Conservation (phyloP, 1,140 invertebrate genomes). For the Hesperophylax magnus region DNA sequence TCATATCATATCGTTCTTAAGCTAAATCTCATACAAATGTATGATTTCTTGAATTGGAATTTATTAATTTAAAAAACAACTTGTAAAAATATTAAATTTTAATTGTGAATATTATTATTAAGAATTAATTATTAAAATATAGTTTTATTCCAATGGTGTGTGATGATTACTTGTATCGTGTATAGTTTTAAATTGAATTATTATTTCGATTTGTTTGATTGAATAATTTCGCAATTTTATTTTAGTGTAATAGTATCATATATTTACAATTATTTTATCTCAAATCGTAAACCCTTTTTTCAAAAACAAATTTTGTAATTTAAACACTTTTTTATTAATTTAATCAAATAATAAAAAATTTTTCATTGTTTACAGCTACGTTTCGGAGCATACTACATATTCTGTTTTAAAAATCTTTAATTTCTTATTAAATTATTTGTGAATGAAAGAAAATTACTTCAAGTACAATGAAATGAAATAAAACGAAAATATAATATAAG, state of each 20-base stretch:
- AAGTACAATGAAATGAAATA: conserved; percentile 36
- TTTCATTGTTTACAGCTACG: not conserved
- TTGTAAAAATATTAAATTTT: not conserved
- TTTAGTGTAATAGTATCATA: not conserved
- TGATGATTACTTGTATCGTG: not conserved
- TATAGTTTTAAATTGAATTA: conserved; percentile 14
- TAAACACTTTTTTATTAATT: not conserved
- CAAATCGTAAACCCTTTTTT: not conserved
- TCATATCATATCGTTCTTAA: conserved; percentile 15
- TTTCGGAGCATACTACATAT: not conserved
- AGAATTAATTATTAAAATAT: conserved; percentile 10
- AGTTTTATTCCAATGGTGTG: conserved; percentile 21
- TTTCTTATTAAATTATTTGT: not conserved
- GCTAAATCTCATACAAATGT: not conserved
- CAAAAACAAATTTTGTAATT: too few relatives aligned
- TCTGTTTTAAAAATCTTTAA: too few relatives aligned
- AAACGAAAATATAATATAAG: conserved; percentile 35
- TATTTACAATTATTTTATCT: conserved; percentile 13
- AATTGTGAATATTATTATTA: conserved; percentile 11
- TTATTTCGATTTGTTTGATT: conserved; percentile 14
- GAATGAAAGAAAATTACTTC: not conserved
- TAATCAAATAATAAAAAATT: not conserved
- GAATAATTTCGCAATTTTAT: conserved; percentile 5
- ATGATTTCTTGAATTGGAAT: conserved; percentile 3
- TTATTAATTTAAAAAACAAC: not conserved